Percentiles rank a stretch among this genome's conserved stretches.
Conservation (phyloP, 2,888 invertebrate species). For the Ormyrus nitidulus region DNA sequence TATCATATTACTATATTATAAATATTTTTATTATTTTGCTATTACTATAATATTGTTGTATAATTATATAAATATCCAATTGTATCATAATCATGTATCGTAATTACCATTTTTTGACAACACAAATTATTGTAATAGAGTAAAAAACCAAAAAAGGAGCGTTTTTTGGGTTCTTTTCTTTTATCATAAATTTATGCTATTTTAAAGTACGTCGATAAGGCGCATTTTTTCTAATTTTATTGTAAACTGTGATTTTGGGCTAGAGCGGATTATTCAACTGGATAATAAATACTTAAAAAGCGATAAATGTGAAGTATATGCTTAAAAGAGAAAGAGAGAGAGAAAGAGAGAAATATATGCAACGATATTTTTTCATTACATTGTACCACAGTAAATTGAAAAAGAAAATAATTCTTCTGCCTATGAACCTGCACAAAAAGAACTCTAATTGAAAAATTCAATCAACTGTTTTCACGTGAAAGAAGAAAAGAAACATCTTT, state of each 20-base stretch:
- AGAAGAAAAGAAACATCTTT: too few species aligned
- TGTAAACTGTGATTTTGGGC: conserved; percentile 40
- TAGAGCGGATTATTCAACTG: conserved; percentile 25
- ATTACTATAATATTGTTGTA: conserved; percentile 46
- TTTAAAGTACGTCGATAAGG: conserved; percentile 12
- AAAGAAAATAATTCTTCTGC: too few species aligned
- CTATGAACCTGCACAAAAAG: too few species aligned
- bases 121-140: neutral
- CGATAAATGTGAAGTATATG: too few species aligned
- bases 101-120: conserved; percentile 16
- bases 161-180: neutral
- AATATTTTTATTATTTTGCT: conserved; percentile 51
- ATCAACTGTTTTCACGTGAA: too few species aligned
- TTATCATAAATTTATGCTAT: conserved; percentile 7
- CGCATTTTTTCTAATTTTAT: conserved; percentile 27
- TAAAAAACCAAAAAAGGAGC: neutral
- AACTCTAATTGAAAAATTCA: too few species aligned
- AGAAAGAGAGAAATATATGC: too few species aligned
- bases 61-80: conserved; percentile 27
- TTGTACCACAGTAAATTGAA: too few species aligned
- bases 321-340: too few species aligned
- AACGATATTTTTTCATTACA: too few species aligned
- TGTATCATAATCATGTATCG: conserved; percentile 14
- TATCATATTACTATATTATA: conserved; percentile 45
- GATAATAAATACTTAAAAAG: conserved; percentile 29